These are phyloP conservation scores for Yasuhikotakia modesta DNA, from an alignment of 2,797 vertebrate species.

Conservation along the genomic window DNA sequence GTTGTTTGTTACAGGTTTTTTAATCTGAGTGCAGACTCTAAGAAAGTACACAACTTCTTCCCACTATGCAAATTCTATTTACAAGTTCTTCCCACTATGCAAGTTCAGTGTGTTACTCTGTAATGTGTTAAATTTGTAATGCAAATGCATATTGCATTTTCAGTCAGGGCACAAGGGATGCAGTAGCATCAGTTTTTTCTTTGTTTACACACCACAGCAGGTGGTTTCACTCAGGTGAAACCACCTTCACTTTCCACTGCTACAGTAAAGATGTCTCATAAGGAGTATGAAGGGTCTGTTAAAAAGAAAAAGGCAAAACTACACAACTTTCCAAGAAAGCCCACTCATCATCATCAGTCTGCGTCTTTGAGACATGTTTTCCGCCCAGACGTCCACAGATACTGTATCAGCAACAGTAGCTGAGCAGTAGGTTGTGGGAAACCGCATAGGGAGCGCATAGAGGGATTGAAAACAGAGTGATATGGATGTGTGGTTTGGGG, in stretches of 20 bases:
- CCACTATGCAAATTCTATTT: too few relatives aligned
- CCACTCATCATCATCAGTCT: conserved; percentile 70
- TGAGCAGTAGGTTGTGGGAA: conserved; percentile 68
- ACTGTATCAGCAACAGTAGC: conserved; percentile 81
- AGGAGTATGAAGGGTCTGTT: conserved; percentile 21
- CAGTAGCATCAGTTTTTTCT: not conserved
- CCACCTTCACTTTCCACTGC: conserved; percentile 69
- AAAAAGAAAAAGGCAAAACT: conserved; percentile 58
- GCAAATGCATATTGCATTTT: not conserved
- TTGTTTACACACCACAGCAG: conserved; percentile 63
- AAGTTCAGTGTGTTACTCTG: not conserved
- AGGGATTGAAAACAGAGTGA: conserved; percentile 70
- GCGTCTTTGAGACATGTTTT: conserved; percentile 77
- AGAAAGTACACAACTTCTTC: too few relatives aligned
- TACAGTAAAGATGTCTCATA: conserved; percentile 57
- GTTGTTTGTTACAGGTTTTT: not conserved
- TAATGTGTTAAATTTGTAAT: not conserved
- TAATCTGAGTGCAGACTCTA: not conserved
- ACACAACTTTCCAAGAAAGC: conserved; percentile 50
- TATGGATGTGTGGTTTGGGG: conserved; percentile 65
- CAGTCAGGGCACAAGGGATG: not conserved
- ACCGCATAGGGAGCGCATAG: conserved; percentile 62
- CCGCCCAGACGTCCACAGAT: conserved; percentile 75
- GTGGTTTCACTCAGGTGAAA: conserved; percentile 77
- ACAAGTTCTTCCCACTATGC: too few relatives aligned